Evolutionary conservation across 2,113 vertebrate genomes (phyloP), one percentile per base, ranked within the genome.

Genomic region (Prietella phreatophila): DNA sequence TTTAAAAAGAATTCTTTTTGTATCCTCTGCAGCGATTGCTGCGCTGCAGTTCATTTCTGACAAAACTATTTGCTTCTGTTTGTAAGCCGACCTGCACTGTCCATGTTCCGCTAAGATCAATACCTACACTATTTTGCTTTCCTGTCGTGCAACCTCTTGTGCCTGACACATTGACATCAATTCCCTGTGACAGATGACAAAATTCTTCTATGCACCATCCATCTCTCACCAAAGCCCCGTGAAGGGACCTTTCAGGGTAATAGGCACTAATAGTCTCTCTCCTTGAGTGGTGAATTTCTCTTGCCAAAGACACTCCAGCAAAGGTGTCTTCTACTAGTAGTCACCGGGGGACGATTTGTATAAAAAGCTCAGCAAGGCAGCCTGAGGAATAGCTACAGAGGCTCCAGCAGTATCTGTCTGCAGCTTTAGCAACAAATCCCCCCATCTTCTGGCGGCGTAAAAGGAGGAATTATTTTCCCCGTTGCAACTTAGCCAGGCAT

Each of bases 351-450:
- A 88, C 53, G 63, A 84, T 91, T 83, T 50, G 36, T 80, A 71
- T 88, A 83, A 50, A 50, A 93, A 93, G 91, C 92, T 93, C 75
- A 90, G 90, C 63, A 89, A 88, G 82, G 88, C 85, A 27, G 86
- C 90, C 78, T 76, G 86, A 91, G 90, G 84, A 92, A 88, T 92
- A 90, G 88, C 92, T 94, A 90, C 89, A 42, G 27, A 65, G 58
- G 10, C 92, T 88, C 91, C 87, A 60, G 91, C 92, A 92, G 88
- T 91, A 93, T 93, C 91, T 90, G 90, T 91, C 90, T 86, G 89
- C 87, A 91, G 91, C 91, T 91, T 88, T 67, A 60, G 91, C 7
- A 81, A 91, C 92, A 94, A 93, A 95, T 93, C 92, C 93, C 82
- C 78, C 88, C 56, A 36, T 88, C 82, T 88, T 87, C 87, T 47